Evolutionary conservation across 2,888 invertebrate species (phyloP).

Genomic region (Lissocephala sabroskyi): DNA sequence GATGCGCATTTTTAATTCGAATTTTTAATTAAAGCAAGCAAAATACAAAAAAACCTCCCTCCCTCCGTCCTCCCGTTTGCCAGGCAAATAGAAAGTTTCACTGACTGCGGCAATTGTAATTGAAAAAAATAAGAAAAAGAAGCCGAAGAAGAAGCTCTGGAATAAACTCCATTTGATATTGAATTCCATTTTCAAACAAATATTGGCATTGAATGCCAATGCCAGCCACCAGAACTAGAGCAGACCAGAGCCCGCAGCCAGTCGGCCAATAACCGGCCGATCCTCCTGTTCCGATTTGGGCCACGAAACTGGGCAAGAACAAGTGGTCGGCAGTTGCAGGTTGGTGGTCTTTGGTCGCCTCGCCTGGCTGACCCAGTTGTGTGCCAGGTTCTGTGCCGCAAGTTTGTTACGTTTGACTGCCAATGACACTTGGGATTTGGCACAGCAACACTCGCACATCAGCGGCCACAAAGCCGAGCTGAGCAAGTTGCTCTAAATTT

Average conservation of each 20-base stretch:
- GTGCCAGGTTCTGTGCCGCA: constrained; percentile 18
- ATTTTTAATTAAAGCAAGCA: constrained; percentile 50
- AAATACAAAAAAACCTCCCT: constrained; percentile 20
- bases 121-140: too few species aligned
- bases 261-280: neutral
- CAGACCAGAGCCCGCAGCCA: neutral
- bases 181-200: neutral
- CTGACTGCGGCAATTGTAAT: constrained; percentile 12
- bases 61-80: too few species aligned
- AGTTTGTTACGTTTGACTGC: neutral
- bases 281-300: neutral
- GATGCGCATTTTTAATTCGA: constrained; percentile 48
- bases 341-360: too few species aligned
- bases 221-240: neutral
- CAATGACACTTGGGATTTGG: too few species aligned
- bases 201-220: neutral
- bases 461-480: too few species aligned
- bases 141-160: too few species aligned
- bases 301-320: too few species aligned
- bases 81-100: constrained; percentile 45
- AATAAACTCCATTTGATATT: too few species aligned
- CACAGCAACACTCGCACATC: too few species aligned
- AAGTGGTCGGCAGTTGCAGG: too few species aligned
- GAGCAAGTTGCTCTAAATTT: too few species aligned
- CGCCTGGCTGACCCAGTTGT: constrained; percentile 38